Conservation (phyloP, 2,797 vertebrate genomes). For the Scleropages formosus region DNA sequence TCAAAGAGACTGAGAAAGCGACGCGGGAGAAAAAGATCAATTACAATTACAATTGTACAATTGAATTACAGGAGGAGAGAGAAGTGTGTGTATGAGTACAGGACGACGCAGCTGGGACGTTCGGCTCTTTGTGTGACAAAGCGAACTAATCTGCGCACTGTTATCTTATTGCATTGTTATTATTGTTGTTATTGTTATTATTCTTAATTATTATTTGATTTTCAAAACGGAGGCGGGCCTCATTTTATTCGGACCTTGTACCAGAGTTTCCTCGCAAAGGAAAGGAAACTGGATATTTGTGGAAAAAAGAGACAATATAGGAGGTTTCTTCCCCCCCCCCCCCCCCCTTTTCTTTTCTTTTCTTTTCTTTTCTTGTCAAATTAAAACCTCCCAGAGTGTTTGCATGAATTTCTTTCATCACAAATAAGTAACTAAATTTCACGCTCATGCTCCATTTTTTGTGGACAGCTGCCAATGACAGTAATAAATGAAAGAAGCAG, state of each 20-base stretch:
- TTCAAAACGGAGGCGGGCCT: slow-evolving; percentile 92
- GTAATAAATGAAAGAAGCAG: slow-evolving; percentile 39
- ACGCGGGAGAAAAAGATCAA: slow-evolving; percentile 25
- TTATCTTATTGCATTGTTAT: slow-evolving; percentile 83
- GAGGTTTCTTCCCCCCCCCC: slow-evolving; percentile 41
- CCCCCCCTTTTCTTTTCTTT: slow-evolving; percentile 37
- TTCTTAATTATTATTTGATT: slow-evolving; percentile 74
- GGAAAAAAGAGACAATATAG: slow-evolving; percentile 40
- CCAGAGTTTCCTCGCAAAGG: slow-evolving; percentile 70
- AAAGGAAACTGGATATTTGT: slow-evolving; percentile 72
- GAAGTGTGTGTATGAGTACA: slow-evolving; percentile 35
- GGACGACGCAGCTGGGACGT: slow-evolving; percentile 80
- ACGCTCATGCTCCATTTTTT: slow-evolving; percentile 60
- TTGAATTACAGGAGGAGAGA: slow-evolving; percentile 1
- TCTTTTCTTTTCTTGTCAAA: slow-evolving; percentile 45
- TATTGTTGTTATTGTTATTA: slow-evolving; percentile 74
- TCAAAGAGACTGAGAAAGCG: slow-evolving; percentile 30
- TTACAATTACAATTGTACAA: slow-evolving; percentile 5
- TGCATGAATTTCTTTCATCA: slow-evolving; percentile 77
- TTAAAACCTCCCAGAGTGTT: slow-evolving; percentile 67
- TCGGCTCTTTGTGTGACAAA: slow-evolving; percentile 87
- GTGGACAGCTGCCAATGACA: slow-evolving; percentile 51
- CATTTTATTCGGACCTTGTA: slow-evolving; percentile 79
- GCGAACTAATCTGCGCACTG: slow-evolving; percentile 88
- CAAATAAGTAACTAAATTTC: slow-evolving; percentile 71